Conservation (phyloP, 2,888 invertebrate genomes). For the Polietes domitor region DNA sequence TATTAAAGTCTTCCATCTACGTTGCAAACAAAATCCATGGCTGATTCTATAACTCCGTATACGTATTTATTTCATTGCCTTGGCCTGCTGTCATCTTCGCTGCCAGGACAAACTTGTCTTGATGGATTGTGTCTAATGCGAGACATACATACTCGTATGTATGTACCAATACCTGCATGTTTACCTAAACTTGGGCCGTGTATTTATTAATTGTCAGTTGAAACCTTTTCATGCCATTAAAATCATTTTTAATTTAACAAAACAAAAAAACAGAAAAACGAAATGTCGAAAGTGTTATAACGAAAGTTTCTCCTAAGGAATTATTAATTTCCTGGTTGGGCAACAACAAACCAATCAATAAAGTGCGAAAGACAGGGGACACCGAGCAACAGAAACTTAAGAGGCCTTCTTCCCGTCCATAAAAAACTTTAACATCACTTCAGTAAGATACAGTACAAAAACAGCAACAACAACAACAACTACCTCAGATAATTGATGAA, state of each 20-base stretch:
- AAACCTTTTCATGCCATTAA: background rate
- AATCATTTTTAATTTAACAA: constrained; percentile 3
- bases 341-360: constrained; percentile 35
- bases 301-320: constrained; percentile 31
- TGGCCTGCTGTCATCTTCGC: no score
- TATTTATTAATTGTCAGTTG: background rate
- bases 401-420: constrained; percentile 14
- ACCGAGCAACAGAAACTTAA: background rate
- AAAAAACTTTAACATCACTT: constrained; percentile 36
- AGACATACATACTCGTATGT: no score
- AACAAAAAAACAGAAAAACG: background rate
- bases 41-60: no score
- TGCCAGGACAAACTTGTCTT: no score
- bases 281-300: constrained; percentile 33
- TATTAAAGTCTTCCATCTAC: no score
- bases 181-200: no score
- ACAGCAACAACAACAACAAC: constrained; percentile 24
- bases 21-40: no score
- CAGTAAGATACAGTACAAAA: background rate
- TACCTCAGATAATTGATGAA: constrained; percentile 27
- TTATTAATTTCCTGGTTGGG: constrained; percentile 39
- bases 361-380: constrained; percentile 40
- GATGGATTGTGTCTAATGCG: no score
- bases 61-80: no score
- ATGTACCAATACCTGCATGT: no score